phyloP scores from a whole-genome alignment of 2,888 invertebrate species.

The Embidobia sp. region DNA sequence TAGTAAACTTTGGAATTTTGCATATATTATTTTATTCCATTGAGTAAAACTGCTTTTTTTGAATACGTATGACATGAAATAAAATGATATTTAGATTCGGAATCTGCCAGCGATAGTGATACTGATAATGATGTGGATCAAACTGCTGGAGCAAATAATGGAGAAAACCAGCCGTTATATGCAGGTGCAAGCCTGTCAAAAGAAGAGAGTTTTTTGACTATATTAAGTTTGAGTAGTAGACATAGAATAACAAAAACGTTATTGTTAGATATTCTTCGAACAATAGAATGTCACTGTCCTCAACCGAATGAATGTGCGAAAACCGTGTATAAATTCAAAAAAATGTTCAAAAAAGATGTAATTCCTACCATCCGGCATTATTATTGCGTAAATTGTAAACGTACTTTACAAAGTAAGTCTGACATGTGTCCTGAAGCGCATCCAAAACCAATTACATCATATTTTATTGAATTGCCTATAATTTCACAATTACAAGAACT shows the following conservation, averaged over 20 bases:
- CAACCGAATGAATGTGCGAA: constrained; percentile 32
- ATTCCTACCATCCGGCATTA: constrained; percentile 21
- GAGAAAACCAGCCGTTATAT: constrained; percentile 34
- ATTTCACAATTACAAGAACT: constrained; percentile 27
- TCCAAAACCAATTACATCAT: too few relatives aligned
- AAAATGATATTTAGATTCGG: too few relatives aligned
- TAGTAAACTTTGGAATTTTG: too few relatives aligned
- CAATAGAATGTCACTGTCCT: constrained; percentile 41
- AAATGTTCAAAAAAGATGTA: constrained; percentile 16
- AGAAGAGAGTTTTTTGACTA: constrained; percentile 44
- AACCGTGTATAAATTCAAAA: constrained; percentile 41
- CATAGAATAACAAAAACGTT: constrained; percentile 18
- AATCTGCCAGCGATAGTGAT: too few relatives aligned
- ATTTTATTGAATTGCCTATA: constrained; percentile 45
- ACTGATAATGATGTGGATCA: too few relatives aligned
- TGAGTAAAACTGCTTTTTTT: too few relatives aligned
- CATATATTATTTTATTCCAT: too few relatives aligned
- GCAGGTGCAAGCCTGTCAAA: constrained; percentile 36
- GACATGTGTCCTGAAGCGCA: constrained; percentile 12
- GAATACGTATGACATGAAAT: too few relatives aligned
- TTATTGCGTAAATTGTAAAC: constrained; percentile 33
- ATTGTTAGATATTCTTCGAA: constrained; percentile 8
- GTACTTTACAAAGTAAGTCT: constrained; percentile 3
- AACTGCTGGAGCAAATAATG: too few relatives aligned
- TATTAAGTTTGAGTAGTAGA: constrained; percentile 34